Percentiles rank a stretch among this genome's conserved stretches.
These are phyloP conservation scores for Cossypha caffra DNA, from an alignment of 2,797 vertebrate species.

Conservation along the genomic window DNA sequence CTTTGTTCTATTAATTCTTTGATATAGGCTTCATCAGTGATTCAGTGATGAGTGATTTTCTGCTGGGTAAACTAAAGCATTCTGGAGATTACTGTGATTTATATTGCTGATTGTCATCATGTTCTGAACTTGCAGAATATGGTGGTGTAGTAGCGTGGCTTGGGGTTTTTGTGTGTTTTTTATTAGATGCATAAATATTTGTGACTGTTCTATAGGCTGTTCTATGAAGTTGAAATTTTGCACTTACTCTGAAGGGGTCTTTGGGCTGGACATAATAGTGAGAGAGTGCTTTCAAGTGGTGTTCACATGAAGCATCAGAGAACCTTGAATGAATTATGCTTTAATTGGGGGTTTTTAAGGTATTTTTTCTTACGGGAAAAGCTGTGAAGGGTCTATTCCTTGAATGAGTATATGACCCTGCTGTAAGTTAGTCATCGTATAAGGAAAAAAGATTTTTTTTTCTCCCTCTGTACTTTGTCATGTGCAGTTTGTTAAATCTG, in stretches of 20 bases:
- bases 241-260: background rate
- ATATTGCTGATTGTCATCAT: background rate
- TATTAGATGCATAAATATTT: background rate
- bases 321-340: background rate
- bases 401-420: background rate
- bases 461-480: background rate
- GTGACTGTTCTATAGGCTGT: background rate
- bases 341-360: background rate
- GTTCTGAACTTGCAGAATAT: background rate
- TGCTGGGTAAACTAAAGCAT: background rate
- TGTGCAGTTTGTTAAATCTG: background rate
- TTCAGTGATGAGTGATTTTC: background rate
- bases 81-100: background rate
- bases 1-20: background rate
- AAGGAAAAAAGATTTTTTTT: background rate
- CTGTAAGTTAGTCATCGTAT: background rate
- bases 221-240: background rate
- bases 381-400: background rate
- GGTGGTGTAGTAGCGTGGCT: background rate
- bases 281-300: background rate
- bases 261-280: background rate
- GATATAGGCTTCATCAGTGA: background rate
- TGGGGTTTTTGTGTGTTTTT: background rate
- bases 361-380: background rate
- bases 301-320: background rate